Percentiles rank a stretch among this genome's conserved stretches.
Evolutionary conservation across 2,797 vertebrate species (phyloP).

Genomic region (Chiroxiphia lanceolata): DNA sequence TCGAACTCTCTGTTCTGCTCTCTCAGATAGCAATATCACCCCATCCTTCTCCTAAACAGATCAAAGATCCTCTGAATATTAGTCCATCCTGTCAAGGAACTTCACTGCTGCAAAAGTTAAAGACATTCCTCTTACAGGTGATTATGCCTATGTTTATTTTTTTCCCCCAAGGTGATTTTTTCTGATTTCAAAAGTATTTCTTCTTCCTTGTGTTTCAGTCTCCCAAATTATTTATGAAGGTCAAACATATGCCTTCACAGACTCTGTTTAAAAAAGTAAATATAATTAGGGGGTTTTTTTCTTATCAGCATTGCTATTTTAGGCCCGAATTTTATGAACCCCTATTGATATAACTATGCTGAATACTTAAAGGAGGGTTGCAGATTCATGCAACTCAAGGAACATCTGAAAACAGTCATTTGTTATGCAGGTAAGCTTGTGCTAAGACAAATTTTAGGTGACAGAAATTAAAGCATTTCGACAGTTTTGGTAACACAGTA

Average conservation of each 20-base stretch:
- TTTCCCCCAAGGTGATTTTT: not conserved
- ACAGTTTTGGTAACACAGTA: not conserved
- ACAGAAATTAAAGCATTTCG: not conserved
- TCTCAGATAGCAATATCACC: not conserved
- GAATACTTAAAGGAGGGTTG: not conserved
- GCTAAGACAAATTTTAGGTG: not conserved
- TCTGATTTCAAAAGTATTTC: not conserved
- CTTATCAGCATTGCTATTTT: constrained; percentile 30
- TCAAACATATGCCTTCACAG: not conserved
- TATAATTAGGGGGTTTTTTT: not conserved
- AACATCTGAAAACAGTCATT: not conserved
- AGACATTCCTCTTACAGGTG: not conserved
- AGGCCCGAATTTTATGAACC: not conserved
- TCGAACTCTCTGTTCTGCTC: not conserved
- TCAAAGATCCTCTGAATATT: not conserved
- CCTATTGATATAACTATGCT: not conserved
- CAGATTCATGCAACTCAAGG: not conserved
- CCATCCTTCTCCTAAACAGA: not conserved
- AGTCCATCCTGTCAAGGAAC: not conserved
- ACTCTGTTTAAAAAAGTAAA: not conserved
- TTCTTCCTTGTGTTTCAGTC: not conserved
- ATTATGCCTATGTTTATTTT: not conserved
- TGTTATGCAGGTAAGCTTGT: not conserved
- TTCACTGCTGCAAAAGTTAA: not conserved
- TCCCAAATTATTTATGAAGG: constrained; percentile 22